Base-by-base conservation (phyloP, 2,888 invertebrate species). In the Lochmaea capreae region DNA sequence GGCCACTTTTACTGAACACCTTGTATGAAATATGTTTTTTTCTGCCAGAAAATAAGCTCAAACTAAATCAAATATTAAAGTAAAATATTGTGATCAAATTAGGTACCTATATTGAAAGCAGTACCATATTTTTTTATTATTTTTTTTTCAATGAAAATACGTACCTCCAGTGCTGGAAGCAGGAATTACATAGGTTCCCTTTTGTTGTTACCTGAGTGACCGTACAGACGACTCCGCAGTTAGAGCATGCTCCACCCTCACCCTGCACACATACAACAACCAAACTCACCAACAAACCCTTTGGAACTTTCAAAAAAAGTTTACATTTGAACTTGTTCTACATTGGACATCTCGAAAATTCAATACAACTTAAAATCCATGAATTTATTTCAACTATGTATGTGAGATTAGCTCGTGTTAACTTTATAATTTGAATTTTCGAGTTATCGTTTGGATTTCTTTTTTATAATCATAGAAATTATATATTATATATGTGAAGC, bases 101-200 rank as follows among this genome's bases (percentile, higher is more conserved):
- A n/a, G n/a, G n/a, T n/a, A n/a, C n/a, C n/a, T 66, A 57, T 67
- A 46, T 46, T 18, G 18, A 22, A 49, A 49, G 14, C 54, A 4
- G 18, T 54, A 18, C 33, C 3, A 14, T n/a, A 26, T 49, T 26
- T 74, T 66, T 14, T 52, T n/a, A n/a, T 66, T 39, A 26, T 2
- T 12, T 22, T 26, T 16, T n/a, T n/a, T 54, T 61, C 39, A 39
- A 39, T 9, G 68, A 57, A 33, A 69, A 78, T 87, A 89, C 89
- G 89, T 92, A 93, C 94, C 94, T 94, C 93, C 94, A 95, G 88
- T 95, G 94, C 87, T 93, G 92, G 89, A 92, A 93, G 89, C 95
- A 96, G 88, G 94, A 93, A 87, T 92, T 92, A 89, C 95, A 96
- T 88, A 95, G 90, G 85, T 91, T 89, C 86, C 94, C 94, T 87